phyloP scores from a whole-genome alignment of 2,113 vertebrate genomes.

The Pituophis catenifer region DNA sequence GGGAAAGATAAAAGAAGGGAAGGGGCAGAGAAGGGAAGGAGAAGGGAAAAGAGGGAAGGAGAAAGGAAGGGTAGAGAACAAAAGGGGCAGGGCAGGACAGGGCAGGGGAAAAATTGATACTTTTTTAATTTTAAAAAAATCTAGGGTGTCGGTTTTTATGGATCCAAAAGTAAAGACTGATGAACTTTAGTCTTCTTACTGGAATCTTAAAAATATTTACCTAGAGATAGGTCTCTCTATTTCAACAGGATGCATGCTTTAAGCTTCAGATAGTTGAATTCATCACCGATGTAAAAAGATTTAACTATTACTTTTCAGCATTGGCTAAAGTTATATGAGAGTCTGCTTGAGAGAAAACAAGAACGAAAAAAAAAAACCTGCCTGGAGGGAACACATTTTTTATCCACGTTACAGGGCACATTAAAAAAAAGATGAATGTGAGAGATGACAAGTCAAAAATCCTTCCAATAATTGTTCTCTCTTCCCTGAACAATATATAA shows the following conservation, averaged over 20 bases:
- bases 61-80: too few relatives aligned
- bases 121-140: neutral
- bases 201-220: neutral
- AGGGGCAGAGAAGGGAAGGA: too few relatives aligned
- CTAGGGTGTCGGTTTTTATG: neutral
- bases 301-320: constrained; percentile 10
- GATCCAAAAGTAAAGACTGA: neutral
- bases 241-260: neutral
- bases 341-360: neutral
- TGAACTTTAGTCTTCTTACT: neutral
- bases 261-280: neutral
- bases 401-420: constrained; percentile 41
- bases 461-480: constrained; percentile 48
- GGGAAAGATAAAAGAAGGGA: too few relatives aligned
- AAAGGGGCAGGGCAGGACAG: too few relatives aligned
- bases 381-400: constrained; percentile 50
- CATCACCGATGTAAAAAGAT: neutral
- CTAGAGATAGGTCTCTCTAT: neutral
- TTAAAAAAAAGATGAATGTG: constrained; percentile 51
- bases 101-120: too few relatives aligned
- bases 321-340: constrained; percentile 34
- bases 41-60: neutral
- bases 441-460: constrained; percentile 55
- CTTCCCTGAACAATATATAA: constrained; percentile 55
- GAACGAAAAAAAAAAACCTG: constrained; percentile 36